Evolutionary conservation across 2,113 vertebrate species (phyloP).

Genomic region (Paradisaea rubra): DNA sequence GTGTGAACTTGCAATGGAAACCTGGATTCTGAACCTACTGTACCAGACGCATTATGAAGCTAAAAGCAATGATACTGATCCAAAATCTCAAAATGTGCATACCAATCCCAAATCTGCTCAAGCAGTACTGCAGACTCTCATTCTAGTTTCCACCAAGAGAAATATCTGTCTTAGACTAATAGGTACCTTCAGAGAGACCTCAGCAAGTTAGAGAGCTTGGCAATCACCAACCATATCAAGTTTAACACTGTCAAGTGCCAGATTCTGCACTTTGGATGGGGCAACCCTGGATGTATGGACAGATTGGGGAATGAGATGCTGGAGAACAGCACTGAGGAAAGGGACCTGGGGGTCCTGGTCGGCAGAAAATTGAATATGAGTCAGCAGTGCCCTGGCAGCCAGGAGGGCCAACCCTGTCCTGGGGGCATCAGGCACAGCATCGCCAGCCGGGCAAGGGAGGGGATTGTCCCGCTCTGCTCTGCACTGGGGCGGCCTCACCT

Average conservation of each 20-base stretch:
- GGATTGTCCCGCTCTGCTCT: neutral
- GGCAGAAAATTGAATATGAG: neutral
- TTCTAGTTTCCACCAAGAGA: neutral
- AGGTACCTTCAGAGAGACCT: neutral
- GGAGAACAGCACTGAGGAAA: neutral
- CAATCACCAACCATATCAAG: neutral
- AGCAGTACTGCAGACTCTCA: neutral
- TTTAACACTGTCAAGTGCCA: neutral
- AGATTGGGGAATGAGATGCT: neutral
- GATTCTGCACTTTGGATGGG: neutral
- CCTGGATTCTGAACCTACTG: neutral
- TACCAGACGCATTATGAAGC: neutral
- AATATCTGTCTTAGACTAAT: neutral
- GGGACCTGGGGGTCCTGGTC: neutral
- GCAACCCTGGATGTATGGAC: neutral
- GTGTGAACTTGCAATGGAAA: neutral
- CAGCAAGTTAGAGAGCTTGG: neutral
- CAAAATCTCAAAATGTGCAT: neutral
- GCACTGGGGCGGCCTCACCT: rapidly evolving
- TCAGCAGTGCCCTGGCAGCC: neutral
- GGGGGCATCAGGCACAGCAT: neutral
- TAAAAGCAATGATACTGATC: neutral
- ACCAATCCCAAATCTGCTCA: neutral
- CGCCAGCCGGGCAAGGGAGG: rapidly evolving
- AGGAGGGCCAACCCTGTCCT: neutral